These are phyloP conservation scores for Folsomia manolachei DNA, from an alignment of 2,888 invertebrate genomes.

Conservation along the genomic window DNA sequence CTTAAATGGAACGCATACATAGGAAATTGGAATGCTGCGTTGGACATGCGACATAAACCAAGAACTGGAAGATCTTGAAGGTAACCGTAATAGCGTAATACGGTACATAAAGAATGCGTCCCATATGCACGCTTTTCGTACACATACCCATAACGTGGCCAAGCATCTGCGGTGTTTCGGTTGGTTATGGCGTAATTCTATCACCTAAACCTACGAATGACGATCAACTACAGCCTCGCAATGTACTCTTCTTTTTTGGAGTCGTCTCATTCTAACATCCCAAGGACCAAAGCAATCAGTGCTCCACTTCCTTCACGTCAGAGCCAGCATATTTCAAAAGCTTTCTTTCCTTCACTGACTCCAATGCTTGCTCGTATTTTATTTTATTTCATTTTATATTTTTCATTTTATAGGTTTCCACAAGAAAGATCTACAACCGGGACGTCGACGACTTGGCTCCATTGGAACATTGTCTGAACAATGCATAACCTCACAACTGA, in stretches of 20 bases:
- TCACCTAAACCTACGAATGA: too few species aligned
- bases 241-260: not conserved
- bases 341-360: too few species aligned
- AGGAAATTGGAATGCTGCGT: not conserved
- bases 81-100: not conserved
- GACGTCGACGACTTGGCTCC: not conserved
- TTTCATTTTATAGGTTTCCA: not conserved
- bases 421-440: too few species aligned
- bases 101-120: not conserved
- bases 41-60: not conserved
- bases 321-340: not conserved
- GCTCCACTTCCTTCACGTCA: not conserved
- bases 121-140: not conserved
- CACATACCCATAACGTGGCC: too few species aligned
- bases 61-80: not conserved
- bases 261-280: not conserved
- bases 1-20: too few species aligned
- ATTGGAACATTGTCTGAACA: not conserved
- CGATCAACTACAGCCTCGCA: not conserved
- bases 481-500: not conserved
- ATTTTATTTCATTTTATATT: not conserved
- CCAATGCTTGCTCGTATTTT: not conserved
- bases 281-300: not conserved
- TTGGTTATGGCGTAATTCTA: too few species aligned
- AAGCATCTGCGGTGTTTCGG: not conserved